phyloP scores from a whole-genome alignment of 2,113 vertebrate species.

The Murina feae region DNA sequence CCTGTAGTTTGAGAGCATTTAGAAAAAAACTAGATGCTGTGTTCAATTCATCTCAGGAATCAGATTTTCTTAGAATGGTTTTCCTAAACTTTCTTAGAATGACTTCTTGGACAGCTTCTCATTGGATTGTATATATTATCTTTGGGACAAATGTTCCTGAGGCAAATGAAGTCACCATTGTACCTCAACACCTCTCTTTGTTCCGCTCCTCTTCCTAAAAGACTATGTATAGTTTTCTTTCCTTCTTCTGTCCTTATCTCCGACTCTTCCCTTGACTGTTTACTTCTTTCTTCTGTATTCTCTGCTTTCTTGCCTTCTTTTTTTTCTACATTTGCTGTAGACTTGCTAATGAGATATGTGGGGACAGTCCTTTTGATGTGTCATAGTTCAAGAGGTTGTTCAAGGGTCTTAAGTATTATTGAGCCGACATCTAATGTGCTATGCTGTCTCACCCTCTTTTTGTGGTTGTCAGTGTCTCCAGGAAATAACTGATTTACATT shows the following conservation, averaged over 20 bases:
- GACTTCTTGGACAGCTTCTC: neutral
- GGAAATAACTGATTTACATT: neutral
- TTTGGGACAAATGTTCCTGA: neutral
- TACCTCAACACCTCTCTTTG: neutral
- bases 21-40: conserved; percentile 34
- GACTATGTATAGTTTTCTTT: neutral
- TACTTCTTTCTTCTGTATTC: neutral
- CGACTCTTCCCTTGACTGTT: neutral
- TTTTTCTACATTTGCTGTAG: neutral
- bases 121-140: neutral
- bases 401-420: neutral
- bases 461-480: neutral
- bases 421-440: neutral
- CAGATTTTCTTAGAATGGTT: conserved; percentile 6
- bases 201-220: neutral
- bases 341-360: neutral
- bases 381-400: neutral
- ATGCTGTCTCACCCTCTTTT: neutral
- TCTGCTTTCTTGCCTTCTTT: neutral
- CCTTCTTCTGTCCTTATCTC: neutral
- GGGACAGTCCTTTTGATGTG: neutral
- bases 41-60: neutral
- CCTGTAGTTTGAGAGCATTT: neutral
- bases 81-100: conserved; percentile 37
- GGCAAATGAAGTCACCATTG: neutral